phyloP scores from a whole-genome alignment of 2,888 invertebrate species.

The Perizoma flavofasciatum region DNA sequence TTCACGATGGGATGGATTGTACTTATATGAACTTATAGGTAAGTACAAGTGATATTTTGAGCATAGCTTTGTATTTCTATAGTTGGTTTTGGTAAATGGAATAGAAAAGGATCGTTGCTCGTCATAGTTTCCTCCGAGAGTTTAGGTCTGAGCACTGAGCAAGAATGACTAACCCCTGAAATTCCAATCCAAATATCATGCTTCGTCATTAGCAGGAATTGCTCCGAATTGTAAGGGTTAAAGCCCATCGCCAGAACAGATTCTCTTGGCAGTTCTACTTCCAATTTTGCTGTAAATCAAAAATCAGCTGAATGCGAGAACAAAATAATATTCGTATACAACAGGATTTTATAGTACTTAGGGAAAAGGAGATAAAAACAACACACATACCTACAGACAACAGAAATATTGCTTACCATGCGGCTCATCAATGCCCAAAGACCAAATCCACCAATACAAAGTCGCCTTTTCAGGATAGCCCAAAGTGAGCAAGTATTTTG shows the following conservation, averaged over 20 bases:
- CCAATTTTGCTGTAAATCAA: constrained; percentile 29
- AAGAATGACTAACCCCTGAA: constrained; percentile 53
- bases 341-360: too few relatives aligned
- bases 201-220: constrained; percentile 67
- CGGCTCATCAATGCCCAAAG: constrained; percentile 74
- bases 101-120: too few relatives aligned
- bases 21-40: not conserved
- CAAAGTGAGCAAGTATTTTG: constrained; percentile 83
- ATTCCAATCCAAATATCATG: constrained; percentile 65
- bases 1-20: not conserved
- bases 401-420: constrained; percentile 69
- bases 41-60: too few relatives aligned
- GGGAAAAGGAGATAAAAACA: too few relatives aligned
- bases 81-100: too few relatives aligned
- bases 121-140: too few relatives aligned
- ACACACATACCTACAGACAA: not conserved
- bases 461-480: constrained; percentile 72
- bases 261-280: constrained; percentile 49
- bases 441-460: constrained; percentile 86
- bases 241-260: constrained; percentile 61
- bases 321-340: too few relatives aligned
- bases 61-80: too few relatives aligned
- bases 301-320: not conserved
- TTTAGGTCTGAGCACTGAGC: too few relatives aligned
- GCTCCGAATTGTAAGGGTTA: constrained; percentile 61